Conservation (phyloP, 2,113 vertebrate genomes). For the Actenoides hombroni region DNA sequence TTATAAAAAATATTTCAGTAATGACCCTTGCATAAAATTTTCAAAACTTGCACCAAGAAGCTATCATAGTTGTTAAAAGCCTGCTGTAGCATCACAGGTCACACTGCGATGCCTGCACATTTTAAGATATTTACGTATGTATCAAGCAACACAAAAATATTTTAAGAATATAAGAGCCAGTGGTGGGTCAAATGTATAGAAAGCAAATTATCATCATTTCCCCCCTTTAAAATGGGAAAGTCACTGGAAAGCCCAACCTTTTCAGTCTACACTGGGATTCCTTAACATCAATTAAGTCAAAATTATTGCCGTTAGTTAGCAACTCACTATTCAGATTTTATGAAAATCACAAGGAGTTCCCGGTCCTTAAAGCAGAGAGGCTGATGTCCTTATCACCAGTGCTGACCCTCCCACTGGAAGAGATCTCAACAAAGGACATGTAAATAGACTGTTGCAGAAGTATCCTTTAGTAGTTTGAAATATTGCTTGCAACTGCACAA, state of each 20-base stretch:
- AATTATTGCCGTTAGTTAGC: background rate
- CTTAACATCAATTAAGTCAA: background rate
- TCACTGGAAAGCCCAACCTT: background rate
- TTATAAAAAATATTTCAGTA: background rate
- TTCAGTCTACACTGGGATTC: background rate
- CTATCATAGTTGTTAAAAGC: background rate
- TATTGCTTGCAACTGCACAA: constrained; percentile 51
- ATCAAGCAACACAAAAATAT: background rate
- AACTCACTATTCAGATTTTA: background rate
- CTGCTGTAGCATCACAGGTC: background rate
- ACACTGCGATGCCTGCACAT: background rate
- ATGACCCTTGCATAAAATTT: background rate
- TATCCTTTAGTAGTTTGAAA: constrained; percentile 29
- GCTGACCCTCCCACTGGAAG: background rate
- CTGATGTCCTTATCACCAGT: constrained; percentile 2
- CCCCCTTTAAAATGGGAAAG: background rate
- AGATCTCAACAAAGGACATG: constrained; percentile 17
- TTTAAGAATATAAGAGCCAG: background rate
- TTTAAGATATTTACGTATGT: background rate
- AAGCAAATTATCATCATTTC: background rate
- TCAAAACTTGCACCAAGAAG: background rate
- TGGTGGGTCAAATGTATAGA: background rate
- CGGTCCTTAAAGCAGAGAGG: background rate
- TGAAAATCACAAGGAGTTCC: background rate
- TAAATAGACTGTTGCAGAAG: constrained; percentile 20